Evolutionary conservation across 2,797 vertebrate genomes (phyloP).

Genomic region (Fistularia tabacaria): DNA sequence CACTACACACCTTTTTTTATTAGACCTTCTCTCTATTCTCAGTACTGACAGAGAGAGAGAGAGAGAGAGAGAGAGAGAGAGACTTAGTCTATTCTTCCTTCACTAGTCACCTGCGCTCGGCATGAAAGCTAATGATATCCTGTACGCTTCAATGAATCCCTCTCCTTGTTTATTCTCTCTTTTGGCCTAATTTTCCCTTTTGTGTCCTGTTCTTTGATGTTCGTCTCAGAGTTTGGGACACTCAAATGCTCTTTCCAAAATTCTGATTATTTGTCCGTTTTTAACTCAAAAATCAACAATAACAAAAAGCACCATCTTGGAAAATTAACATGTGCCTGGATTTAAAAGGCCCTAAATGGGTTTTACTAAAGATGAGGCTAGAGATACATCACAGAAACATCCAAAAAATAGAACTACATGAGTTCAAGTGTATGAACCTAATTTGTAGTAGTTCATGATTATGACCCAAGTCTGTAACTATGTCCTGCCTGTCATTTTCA

Average conservation of each 20-base stretch:
- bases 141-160: slow-evolving; percentile 30
- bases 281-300: background rate
- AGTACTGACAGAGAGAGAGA: slow-evolving; percentile 25
- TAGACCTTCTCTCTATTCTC: slow-evolving; percentile 32
- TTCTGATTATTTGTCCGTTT: slow-evolving; percentile 1
- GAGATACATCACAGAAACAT: background rate
- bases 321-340: slow-evolving; percentile 9
- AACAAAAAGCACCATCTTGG: slow-evolving; percentile 7
- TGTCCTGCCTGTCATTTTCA: slow-evolving; percentile 41
- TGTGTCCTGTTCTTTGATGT: slow-evolving; percentile 21
- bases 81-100: slow-evolving; percentile 54
- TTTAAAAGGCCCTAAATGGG: background rate
- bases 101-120: slow-evolving; percentile 61
- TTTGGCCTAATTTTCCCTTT: slow-evolving; percentile 5
- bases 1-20: slow-evolving; percentile 48
- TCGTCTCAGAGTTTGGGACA: slow-evolving; percentile 16
- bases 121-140: slow-evolving; percentile 65
- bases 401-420: slow-evolving; percentile 22
- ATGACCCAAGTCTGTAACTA: slow-evolving; percentile 11
- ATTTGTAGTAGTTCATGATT: slow-evolving; percentile 52
- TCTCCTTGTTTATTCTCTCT: slow-evolving; percentile 9
- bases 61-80: slow-evolving; percentile 26
- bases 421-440: slow-evolving; percentile 28
- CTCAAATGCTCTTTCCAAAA: background rate
- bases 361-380: slow-evolving; percentile 1